Percentiles rank a stretch among this genome's conserved stretches.
These are phyloP conservation scores for Rhynchomys soricoides DNA, from an alignment of 2,113 vertebrate genomes.

Conservation along the genomic window DNA sequence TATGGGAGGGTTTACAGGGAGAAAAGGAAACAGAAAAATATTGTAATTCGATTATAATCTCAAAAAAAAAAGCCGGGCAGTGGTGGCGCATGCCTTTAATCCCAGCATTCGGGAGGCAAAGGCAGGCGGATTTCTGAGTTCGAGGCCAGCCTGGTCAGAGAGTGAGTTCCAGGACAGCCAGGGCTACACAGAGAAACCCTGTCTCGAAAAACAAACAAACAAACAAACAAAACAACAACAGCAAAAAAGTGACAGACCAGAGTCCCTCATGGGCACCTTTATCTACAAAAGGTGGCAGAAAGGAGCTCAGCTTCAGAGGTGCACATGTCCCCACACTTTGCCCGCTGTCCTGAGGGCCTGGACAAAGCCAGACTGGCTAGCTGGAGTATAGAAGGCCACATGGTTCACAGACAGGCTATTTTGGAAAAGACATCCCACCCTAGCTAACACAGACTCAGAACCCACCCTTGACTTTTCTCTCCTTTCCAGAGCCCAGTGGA, in stretches of 20 bases:
- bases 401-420: neutral
- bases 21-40: neutral
- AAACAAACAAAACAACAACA: too few species aligned
- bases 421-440: neutral
- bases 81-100: too few species aligned
- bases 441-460: neutral
- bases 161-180: too few species aligned
- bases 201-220: too few species aligned
- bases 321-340: neutral
- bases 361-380: neutral
- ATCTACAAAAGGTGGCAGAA: neutral
- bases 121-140: too few species aligned
- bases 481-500: neutral
- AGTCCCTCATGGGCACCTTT: neutral
- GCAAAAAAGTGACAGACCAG: neutral
- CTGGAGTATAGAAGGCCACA: neutral
- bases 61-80: too few species aligned
- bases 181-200: too few species aligned
- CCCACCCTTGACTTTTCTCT: neutral
- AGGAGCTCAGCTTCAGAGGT: neutral
- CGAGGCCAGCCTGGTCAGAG: too few species aligned
- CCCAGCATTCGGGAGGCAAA: too few species aligned
- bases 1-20: neutral
- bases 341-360: neutral
- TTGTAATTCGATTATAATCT: neutral